Evolutionary conservation across 2,113 vertebrate species (phyloP), one percentile per base, ranked within the genome.

Genomic region (Menidia beryllina): DNA sequence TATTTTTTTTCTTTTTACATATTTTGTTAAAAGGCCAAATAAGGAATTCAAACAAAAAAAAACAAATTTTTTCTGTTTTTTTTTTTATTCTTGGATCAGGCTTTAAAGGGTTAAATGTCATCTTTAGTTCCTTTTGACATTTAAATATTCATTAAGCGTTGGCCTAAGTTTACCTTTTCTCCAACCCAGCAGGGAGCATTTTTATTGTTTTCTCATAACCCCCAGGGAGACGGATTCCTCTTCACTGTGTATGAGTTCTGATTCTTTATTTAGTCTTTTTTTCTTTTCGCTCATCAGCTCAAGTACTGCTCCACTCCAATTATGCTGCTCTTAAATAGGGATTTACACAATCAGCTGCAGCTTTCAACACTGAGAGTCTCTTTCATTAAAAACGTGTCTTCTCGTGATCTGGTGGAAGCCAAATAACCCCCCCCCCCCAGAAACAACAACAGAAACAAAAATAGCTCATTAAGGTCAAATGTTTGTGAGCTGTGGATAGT

Each of bases 101-200:
- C n/a, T n/a, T n/a, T n/a, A n/a, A n/a, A n/a, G n/a, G n/a, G n/a
- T n/a, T n/a, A 10, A 45, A 52, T 27, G 20, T 64, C 30, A 24
- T 63, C 45, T 63, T 67, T 77, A 30, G 66, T 54, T 80, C 11
- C n/a, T 63, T 57, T 59, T 70, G 57, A 51, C 60, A 60, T 74
- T n/a, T 73, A 25, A 23, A 41, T 6, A 43, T 47, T 41, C 26
- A 36, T 55, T 23, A 34, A 24, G 17, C 17, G 2, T 58, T 75
- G 5, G 41, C 30, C 38, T 52, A 60, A 19, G 26, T 57, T 26
- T 39, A 5, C 45, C 41, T 69, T 68, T 30, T 34, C 71, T 75
- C 36, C 55, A 6, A 21, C 80, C 56, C 72, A 52, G 7, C 9
- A 9, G 69, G 39, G 51, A 59, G 51, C n/a, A 49, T 54, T 15